Evolutionary conservation across 1,140 invertebrate species (phyloP).

Genomic region (Plectus sambesii): DNA sequence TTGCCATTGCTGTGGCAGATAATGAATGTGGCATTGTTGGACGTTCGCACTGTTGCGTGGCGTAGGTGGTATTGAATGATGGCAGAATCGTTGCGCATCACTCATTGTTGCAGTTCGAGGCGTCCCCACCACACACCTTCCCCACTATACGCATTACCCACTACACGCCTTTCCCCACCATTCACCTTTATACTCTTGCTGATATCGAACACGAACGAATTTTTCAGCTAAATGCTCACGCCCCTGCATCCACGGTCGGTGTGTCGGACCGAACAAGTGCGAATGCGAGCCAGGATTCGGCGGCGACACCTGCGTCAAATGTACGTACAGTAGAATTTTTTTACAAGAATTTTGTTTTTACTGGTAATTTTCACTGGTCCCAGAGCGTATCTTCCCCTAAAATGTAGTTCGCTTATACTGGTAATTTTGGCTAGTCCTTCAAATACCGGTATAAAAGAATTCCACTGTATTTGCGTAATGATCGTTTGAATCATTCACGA

Average conservation of each 20-base stretch:
- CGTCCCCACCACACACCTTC: no score
- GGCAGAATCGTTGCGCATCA: no score
- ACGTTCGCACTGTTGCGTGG: no score
- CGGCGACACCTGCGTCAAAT: constrained; percentile 70
- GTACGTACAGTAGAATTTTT: constrained; percentile 65
- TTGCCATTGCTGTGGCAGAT: no score
- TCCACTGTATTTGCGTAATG: no score
- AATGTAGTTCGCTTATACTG: constrained; percentile 19
- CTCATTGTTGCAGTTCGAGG: no score
- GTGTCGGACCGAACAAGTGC: constrained; percentile 69
- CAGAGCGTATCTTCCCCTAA: constrained; percentile 4
- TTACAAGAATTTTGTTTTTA: no score
- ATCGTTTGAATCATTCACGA: no score
- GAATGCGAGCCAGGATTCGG: constrained; percentile 74
- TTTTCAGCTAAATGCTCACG: constrained; percentile 60
- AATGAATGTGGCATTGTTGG: no score
- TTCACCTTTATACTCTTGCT: constrained; percentile 7
- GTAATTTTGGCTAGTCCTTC: constrained; percentile 13
- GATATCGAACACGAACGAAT: no score
- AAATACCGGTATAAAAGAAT: constrained; percentile 4
- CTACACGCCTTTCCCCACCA: background rate
- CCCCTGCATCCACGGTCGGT: constrained; percentile 68
- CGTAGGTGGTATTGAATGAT: no score
- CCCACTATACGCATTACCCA: no score
- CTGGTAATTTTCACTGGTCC: constrained; percentile 15